phyloP scores from a whole-genome alignment of 2,888 invertebrate genomes.

The Perithous albicinctus region DNA sequence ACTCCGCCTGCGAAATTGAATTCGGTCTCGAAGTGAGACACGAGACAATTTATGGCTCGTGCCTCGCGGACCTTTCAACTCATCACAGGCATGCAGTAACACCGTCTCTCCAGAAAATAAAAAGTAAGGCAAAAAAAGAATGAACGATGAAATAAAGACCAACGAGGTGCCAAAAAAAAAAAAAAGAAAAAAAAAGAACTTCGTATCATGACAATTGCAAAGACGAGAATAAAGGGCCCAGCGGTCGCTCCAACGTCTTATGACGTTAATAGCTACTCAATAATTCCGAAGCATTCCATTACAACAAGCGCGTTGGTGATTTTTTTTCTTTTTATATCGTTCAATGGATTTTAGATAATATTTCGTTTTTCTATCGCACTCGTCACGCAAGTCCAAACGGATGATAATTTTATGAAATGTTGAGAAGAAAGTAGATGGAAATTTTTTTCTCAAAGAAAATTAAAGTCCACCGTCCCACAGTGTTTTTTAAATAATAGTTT shows the following conservation, averaged over 20 bases:
- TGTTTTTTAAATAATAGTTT: slow-evolving; percentile 37
- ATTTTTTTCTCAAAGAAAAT: slow-evolving; percentile 44
- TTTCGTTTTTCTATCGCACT: slow-evolving; percentile 33
- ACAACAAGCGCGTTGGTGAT: slow-evolving; percentile 48
- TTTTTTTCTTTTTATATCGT: slow-evolving; percentile 42
- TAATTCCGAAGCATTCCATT: slow-evolving; percentile 68
- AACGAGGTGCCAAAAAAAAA: slow-evolving; percentile 71
- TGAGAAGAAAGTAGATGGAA: slow-evolving; percentile 4
- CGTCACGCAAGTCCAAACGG: slow-evolving; percentile 26
- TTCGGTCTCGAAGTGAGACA: slow-evolving; percentile 28
- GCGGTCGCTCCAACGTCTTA: slow-evolving; percentile 54
- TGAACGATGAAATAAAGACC: slow-evolving; percentile 57
- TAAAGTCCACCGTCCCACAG: slow-evolving; percentile 36
- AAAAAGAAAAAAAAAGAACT: slow-evolving; percentile 47
- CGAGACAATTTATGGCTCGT: slow-evolving; percentile 31
- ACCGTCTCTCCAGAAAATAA: slow-evolving; percentile 53
- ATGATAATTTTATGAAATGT: slow-evolving; percentile 20
- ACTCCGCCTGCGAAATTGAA: slow-evolving; percentile 56
- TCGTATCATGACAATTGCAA: slow-evolving; percentile 61
- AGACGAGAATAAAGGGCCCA: slow-evolving; percentile 48
- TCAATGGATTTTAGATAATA: slow-evolving; percentile 30
- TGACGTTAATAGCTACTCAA: slow-evolving; percentile 59
- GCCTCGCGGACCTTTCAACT: slow-evolving; percentile 48
- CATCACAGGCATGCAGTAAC: slow-evolving; percentile 58
- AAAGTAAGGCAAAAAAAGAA: slow-evolving; percentile 22